Percentiles rank a stretch among this genome's conserved stretches.
Conservation (phyloP, 2,797 vertebrate species). For the Heliangelus exortis region DNA sequence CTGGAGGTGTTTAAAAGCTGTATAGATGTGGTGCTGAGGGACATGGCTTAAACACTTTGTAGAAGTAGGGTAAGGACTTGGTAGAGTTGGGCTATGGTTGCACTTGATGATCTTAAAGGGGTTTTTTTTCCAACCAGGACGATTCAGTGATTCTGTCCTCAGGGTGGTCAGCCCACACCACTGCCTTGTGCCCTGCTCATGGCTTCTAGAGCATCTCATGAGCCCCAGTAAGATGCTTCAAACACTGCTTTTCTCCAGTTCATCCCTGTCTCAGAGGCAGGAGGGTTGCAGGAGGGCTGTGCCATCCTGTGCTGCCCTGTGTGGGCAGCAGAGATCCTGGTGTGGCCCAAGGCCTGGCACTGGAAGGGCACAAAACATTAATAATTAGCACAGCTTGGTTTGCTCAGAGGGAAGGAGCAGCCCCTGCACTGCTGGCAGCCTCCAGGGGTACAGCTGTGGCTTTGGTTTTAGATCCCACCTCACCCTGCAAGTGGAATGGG, state of each 20-base stretch:
- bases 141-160: too few relatives aligned
- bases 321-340: rapidly evolving
- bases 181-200: background rate
- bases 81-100: too few relatives aligned
- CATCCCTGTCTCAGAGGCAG: background rate
- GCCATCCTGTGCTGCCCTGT: background rate
- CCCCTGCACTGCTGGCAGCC: background rate
- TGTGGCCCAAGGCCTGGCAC: rapidly evolving
- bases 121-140: too few relatives aligned
- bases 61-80: too few relatives aligned
- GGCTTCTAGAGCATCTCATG: rapidly evolving
- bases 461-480: background rate
- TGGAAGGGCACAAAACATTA: background rate
- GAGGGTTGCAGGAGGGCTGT: background rate
- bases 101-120: too few relatives aligned
- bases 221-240: rapidly evolving
- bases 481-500: background rate
- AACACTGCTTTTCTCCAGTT: rapidly evolving
- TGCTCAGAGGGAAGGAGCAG: background rate
- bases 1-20: too few relatives aligned
- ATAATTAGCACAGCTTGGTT: background rate
- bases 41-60: too few relatives aligned
- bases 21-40: too few relatives aligned
- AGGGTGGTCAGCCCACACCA: rapidly evolving
- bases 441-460: background rate